Conservation (phyloP, 2,888 invertebrate species). For the Stenodema calcarata region DNA sequence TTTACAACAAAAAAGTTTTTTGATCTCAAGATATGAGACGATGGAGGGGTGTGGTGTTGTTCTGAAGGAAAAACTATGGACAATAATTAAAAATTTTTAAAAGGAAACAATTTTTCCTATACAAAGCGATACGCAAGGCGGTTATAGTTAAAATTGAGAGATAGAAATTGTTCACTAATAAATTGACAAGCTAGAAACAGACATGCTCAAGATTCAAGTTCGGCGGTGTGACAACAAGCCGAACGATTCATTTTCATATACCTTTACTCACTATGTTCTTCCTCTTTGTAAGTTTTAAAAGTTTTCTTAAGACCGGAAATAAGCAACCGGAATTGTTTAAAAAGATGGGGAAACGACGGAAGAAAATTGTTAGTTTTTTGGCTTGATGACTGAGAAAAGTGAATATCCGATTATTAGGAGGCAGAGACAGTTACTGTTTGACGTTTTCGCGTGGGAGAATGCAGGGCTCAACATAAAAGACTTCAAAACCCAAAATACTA, state of each 20-base stretch:
- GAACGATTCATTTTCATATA: neutral
- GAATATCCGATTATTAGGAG: neutral
- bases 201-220: neutral
- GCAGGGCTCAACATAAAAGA: neutral
- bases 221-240: neutral
- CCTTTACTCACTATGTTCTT: neutral
- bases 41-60: neutral
- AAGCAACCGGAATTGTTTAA: neutral
- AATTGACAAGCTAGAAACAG: conserved; percentile 42
- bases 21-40: neutral
- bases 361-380: too few relatives aligned
- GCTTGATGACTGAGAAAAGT: neutral
- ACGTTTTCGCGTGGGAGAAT: neutral
- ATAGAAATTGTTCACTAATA: conserved; percentile 3
- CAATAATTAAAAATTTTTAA: neutral
- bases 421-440: neutral
- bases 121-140: neutral
- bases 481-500: neutral
- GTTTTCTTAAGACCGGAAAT: neutral
- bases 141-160: conserved; percentile 12
- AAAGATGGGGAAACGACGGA: neutral
- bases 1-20: conserved; percentile 2
- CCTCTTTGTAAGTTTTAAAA: neutral
- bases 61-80: neutral
- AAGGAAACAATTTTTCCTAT: neutral